Evolutionary conservation across 30 jellyfish, hydroid and myxozoan genomes (phyloP), one percentile per base, ranked within the genome.

Genomic region (Aurelia aurita complex sp. Pacific): DNA sequence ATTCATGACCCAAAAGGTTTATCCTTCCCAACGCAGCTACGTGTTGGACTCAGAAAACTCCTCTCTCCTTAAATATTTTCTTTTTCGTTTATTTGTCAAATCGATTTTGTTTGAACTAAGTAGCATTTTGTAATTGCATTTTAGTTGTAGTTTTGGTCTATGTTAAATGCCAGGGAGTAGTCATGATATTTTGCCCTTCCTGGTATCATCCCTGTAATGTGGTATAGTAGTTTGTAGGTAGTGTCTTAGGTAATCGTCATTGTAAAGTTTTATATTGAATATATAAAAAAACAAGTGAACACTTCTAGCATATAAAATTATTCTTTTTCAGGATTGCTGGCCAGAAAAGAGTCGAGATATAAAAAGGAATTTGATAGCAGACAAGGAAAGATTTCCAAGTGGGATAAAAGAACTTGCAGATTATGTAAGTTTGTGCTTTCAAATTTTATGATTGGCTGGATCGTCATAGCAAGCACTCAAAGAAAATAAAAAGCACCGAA

Each of bases 321-420:
- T 46, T 62, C 57, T 74, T 74, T 15, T 81, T 13, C 35, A 92
- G 98, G 98, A 92, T 66, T 92, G 98, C 76, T 92, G 98, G 98
- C 88, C 98, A 9, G 98, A 92, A 79, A 94, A 80, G 64, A 42
- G 74, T 14, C 82, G 98, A 40, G 97, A 76, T 71, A 86, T 33
- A 57, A 77, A 87, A 46, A 84, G 97, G 29, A 82, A 85, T 35
- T 64, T 92, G 54, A 89, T 92, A 40, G 96, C 98, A 15, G 98
- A 92, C 67, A 85, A 72, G 54, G 83, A 87, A 71, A 69, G 98
- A 34, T 92, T 92, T 82, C 96, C 98, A 2, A 82, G 67, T 77
- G 98, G 98, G 10, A 87, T 92, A 32, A 73, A 76, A 36, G 81
- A 89, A 34, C 94, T 92, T 19, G 96, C 97, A 12, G 97, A 92